Conservation (phyloP, 2,797 vertebrate genomes). For the Petrocephalus schoutedeni region DNA sequence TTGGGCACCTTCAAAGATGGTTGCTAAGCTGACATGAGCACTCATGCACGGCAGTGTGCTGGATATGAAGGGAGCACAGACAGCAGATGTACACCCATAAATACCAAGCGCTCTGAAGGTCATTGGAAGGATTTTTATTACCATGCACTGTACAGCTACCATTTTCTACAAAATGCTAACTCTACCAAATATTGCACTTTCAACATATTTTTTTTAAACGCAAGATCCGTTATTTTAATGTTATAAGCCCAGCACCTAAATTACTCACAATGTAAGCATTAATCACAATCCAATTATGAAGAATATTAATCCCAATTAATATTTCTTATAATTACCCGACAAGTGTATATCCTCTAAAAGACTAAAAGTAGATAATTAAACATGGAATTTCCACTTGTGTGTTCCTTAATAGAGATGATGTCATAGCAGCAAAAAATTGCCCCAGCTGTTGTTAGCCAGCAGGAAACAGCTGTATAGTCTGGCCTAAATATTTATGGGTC, state of each 20-base stretch:
- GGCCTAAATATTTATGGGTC: neutral
- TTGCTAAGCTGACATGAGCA: neutral
- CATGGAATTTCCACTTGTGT: neutral
- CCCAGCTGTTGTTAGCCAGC: neutral
- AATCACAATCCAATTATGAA: neutral
- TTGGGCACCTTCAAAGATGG: neutral
- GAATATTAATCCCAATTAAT: neutral
- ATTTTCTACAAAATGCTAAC: neutral
- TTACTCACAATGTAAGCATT: neutral
- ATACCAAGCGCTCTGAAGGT: neutral
- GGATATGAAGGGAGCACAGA: neutral
- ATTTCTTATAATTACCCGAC: neutral
- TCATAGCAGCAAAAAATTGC: neutral
- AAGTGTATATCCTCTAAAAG: neutral
- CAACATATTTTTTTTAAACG: neutral
- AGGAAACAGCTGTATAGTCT: neutral
- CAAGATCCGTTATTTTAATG: neutral
- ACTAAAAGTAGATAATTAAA: constrained; percentile 1
- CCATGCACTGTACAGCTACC: neutral
- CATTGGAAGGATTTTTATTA: neutral
- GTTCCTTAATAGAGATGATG: neutral
- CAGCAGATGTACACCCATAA: neutral
- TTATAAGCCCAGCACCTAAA: neutral
- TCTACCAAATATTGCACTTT: neutral
- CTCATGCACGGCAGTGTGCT: neutral